Evolutionary conservation across 2,888 invertebrate species (phyloP).

Genomic region (Amblyteles armatorius): DNA sequence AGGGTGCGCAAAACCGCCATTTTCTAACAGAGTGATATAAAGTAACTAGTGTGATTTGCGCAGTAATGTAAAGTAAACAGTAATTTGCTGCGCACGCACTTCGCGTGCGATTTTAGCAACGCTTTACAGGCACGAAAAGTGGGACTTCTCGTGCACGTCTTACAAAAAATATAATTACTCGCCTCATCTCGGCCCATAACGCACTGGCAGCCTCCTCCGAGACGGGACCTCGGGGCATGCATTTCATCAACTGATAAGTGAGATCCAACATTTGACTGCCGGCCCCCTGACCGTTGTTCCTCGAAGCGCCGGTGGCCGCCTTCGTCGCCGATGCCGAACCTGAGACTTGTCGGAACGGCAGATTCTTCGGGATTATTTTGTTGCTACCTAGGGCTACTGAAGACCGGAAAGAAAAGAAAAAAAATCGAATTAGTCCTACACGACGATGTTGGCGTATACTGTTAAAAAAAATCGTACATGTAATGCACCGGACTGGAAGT

Average conservation of each 20-base stretch:
- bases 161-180: constrained; percentile 5
- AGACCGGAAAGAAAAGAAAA: background rate
- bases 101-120: background rate
- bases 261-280: constrained; percentile 64
- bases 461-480: too few relatives aligned
- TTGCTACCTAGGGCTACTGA: constrained; percentile 77
- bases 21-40: too few relatives aligned
- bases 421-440: background rate
- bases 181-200: constrained; percentile 62
- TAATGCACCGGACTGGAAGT: too few relatives aligned
- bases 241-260: constrained; percentile 62
- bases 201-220: constrained; percentile 62
- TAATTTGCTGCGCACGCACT: too few relatives aligned
- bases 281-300: constrained; percentile 41
- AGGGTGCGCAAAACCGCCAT: too few relatives aligned
- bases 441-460: background rate
- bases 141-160: too few relatives aligned
- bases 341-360: constrained; percentile 76
- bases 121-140: too few relatives aligned
- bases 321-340: constrained; percentile 74
- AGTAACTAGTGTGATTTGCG: too few relatives aligned
- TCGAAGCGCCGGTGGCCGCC: constrained; percentile 64
- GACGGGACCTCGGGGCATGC: constrained; percentile 53
- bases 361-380: constrained; percentile 76
- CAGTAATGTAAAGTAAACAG: too few relatives aligned